These are phyloP conservation scores for Drosophila diplacantha DNA, from an alignment of 2,888 invertebrate genomes.

Conservation along the genomic window DNA sequence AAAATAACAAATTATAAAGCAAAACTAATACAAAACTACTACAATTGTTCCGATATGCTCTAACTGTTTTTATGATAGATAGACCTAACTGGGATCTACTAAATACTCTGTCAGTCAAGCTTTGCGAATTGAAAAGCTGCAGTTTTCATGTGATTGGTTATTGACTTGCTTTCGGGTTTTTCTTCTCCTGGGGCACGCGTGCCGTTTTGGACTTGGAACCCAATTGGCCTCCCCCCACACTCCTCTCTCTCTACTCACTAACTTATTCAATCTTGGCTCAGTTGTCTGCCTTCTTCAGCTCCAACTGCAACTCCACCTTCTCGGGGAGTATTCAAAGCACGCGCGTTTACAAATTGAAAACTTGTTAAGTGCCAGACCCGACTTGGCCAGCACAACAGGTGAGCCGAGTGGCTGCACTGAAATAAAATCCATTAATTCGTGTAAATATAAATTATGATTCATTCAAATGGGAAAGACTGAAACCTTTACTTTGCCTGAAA, in stretches of 20 bases:
- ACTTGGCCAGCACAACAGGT: conserved; percentile 54
- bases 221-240: conserved; percentile 15
- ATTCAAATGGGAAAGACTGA: not conserved
- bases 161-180: conserved; percentile 22
- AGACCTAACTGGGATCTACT: conserved; percentile 10
- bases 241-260: not conserved
- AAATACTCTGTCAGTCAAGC: conserved; percentile 17
- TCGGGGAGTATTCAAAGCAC: conserved; percentile 67
- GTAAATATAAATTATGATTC: not conserved
- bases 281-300: conserved; percentile 43
- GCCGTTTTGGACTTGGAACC: conserved; percentile 33
- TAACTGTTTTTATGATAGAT: conserved; percentile 3
- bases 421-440: not conserved
- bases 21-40: not conserved
- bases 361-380: conserved; percentile 61
- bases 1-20: too few species aligned
- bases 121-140: conserved; percentile 24
- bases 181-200: conserved; percentile 28
- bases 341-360: conserved; percentile 73
- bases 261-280: conserved; percentile 38
- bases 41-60: not conserved
- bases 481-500: not conserved
- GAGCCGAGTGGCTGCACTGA: conserved; percentile 32
- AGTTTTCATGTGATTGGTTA: conserved; percentile 19
- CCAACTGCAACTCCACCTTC: conserved; percentile 22